Percentiles rank a stretch among this genome's conserved stretches.
Conservation (phyloP, 1,140 invertebrate genomes). For the Anoplophora glabripennis region DNA sequence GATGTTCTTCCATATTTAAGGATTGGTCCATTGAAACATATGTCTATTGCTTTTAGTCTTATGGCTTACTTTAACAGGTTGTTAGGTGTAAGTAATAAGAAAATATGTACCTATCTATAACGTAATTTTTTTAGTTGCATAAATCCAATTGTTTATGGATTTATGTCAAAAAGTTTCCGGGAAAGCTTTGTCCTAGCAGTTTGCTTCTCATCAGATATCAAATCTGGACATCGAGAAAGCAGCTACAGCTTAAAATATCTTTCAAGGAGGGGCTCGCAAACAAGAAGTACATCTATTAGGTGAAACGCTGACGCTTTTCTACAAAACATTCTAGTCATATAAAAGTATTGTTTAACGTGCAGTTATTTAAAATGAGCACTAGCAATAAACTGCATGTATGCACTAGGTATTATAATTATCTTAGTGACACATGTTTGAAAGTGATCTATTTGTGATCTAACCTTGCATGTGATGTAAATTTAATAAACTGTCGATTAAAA, state of each 20-base stretch:
- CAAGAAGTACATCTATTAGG: slow-evolving; percentile 34
- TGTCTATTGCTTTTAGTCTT: slow-evolving; percentile 62
- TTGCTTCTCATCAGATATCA: slow-evolving; percentile 31
- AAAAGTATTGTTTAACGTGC: no score
- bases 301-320: not conserved
- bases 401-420: not conserved
- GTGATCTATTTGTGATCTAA: not conserved
- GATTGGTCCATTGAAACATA: slow-evolving; percentile 58
- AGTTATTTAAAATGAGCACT: no score
- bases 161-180: slow-evolving; percentile 78
- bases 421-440: not conserved
- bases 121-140: slow-evolving; percentile 60
- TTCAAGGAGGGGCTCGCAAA: slow-evolving; percentile 39
- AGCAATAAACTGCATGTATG: no score
- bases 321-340: no score
- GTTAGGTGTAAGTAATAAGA: slow-evolving; percentile 9
- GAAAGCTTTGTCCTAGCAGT: slow-evolving; percentile 56
- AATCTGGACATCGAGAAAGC: slow-evolving; percentile 19
- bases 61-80: slow-evolving; percentile 70
- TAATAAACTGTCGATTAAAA: no score
- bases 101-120: not conserved
- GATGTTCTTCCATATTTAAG: slow-evolving; percentile 54
- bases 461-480: not conserved
- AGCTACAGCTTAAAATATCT: slow-evolving; percentile 37
- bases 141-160: slow-evolving; percentile 77